Base-by-base conservation (phyloP, 2,113 vertebrate species). In the Catharus bicknelli region DNA sequence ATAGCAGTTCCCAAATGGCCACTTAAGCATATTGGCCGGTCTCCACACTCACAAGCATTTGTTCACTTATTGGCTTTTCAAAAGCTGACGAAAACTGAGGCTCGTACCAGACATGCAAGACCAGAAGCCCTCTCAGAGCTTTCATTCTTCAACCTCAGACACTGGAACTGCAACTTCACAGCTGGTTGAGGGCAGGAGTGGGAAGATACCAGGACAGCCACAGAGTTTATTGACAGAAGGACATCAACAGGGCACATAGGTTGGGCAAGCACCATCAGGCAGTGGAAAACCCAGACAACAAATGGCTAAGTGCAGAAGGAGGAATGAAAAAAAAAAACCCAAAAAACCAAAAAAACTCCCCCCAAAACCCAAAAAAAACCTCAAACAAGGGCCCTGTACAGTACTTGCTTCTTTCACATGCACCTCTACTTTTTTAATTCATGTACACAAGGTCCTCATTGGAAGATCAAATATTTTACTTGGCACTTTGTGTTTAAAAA, bases 391-490 rank as follows among this genome's bases (percentile, higher is more conserved):
- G 22, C 11, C 15, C 29, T 69, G 69, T 53, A 77, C 32, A 80
- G 67, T 36, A 62, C 70, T 80, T 40, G 36, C 4, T 90, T 73
- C 54, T 91, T 94, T 32, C 70, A 85, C 29, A 58, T 69, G n/a
- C 3, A 2, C 73, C 21, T 77, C 22, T 58, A 11, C 21, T 50
- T 76, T 55, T 83, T 77, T 16, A 25, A 73, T 47, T 58, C 70
- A 88, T 81, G 53, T 83, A 92, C n/a, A 67, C 15, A 75, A 48
- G 48, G 13, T 67, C 38, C 64, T 54, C 91, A 54, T 83, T 77
- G 75, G 68, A 42, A 67, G 18, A 95, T 61, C 48, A 93, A 93
- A 47, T 86, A 92, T 94, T 95, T 95, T 89, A 83, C 79, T 93
- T 96, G 96, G 85, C 85, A 96, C 23, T 34, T 78, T 81, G 68